These are phyloP conservation scores for Scaptomyza polygonia DNA, from an alignment of 2,888 invertebrate species.

Conservation along the genomic window DNA sequence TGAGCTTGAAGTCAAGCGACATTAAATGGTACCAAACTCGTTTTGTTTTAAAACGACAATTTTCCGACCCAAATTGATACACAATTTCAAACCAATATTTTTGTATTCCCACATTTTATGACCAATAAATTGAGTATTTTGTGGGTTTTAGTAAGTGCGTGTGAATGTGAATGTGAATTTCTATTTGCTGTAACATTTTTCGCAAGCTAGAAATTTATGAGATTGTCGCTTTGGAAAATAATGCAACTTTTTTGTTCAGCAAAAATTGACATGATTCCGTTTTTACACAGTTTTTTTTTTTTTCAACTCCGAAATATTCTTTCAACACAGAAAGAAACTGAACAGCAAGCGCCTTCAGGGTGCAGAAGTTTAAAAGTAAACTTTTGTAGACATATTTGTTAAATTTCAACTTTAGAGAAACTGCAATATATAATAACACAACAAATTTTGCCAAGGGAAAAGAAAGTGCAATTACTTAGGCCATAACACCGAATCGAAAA, in stretches of 20 bases:
- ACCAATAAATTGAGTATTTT: slow-evolving; percentile 49
- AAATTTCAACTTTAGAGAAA: not conserved
- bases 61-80: slow-evolving; percentile 25
- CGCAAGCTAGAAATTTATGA: slow-evolving; percentile 39
- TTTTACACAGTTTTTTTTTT: slow-evolving; percentile 2
- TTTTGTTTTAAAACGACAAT: slow-evolving; percentile 17
- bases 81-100: slow-evolving; percentile 44
- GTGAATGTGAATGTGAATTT: slow-evolving; percentile 7
- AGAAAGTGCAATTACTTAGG: not conserved
- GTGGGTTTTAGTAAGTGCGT: slow-evolving; percentile 9
- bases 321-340: not conserved
- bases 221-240: slow-evolving; percentile 35
- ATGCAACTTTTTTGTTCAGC: slow-evolving; percentile 32
- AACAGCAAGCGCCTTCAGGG: not conserved
- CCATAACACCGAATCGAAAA: no score
- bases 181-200: slow-evolving; percentile 18
- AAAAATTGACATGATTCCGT: slow-evolving; percentile 19
- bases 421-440: not conserved
- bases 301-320: not conserved
- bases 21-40: slow-evolving; percentile 39
- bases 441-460: not conserved
- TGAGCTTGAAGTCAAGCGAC: slow-evolving; percentile 36
- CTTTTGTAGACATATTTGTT: not conserved
- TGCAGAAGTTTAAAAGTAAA: not conserved
- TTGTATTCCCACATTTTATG: slow-evolving; percentile 53